phyloP scores from a whole-genome alignment of 2,888 invertebrate species.

The Cryptus viduatorius region DNA sequence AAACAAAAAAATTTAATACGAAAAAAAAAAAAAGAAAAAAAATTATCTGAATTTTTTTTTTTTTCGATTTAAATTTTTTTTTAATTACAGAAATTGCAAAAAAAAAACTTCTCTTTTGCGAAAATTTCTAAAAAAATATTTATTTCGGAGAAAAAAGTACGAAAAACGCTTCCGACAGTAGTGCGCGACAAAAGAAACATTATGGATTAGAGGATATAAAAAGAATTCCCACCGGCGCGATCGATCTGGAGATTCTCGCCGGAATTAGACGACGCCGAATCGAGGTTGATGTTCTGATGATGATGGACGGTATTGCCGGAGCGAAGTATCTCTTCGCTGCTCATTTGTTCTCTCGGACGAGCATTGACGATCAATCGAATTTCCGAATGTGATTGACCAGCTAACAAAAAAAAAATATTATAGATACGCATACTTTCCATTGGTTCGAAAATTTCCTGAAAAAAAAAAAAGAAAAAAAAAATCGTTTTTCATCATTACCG shows the following conservation, averaged over 20 bases:
- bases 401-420: constrained; percentile 74
- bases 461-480: neutral
- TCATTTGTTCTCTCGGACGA: constrained; percentile 92
- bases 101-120: too few relatives aligned
- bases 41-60: too few relatives aligned
- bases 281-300: constrained; percentile 83
- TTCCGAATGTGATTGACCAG: constrained; percentile 93
- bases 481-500: constrained; percentile 84
- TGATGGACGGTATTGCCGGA: constrained; percentile 82
- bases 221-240: constrained; percentile 75
- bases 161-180: too few relatives aligned
- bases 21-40: constrained; percentile 18
- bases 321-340: constrained; percentile 90
- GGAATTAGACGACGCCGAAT: constrained; percentile 85
- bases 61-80: too few relatives aligned
- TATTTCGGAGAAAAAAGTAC: too few relatives aligned
- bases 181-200: neutral
- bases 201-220: neutral
- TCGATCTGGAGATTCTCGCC: constrained; percentile 82
- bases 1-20: too few relatives aligned
- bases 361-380: constrained; percentile 93
- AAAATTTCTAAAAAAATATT: too few relatives aligned
- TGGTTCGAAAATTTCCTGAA: neutral
- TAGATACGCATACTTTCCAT: neutral
- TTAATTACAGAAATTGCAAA: neutral